phyloP scores from a whole-genome alignment of 2,797 vertebrate species.

The Menidia menidia region DNA sequence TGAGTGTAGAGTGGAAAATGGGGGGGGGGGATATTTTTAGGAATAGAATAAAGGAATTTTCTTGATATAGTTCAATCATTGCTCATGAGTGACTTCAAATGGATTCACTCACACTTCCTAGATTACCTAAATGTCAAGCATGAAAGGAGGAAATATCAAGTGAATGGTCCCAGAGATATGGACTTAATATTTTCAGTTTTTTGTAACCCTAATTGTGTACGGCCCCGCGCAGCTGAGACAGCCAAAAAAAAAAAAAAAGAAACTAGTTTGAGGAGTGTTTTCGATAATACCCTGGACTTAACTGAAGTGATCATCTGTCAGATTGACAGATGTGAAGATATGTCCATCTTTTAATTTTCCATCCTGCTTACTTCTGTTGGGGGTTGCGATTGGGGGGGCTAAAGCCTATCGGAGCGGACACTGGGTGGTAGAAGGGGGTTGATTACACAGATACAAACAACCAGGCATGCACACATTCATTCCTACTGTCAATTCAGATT shows the following conservation, averaged over 20 bases:
- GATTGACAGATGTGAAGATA: conserved; percentile 18
- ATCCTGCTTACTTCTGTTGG: no score
- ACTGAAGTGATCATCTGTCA: conserved; percentile 32
- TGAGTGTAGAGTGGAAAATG: no score
- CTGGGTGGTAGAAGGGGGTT: no score
- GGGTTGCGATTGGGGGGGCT: no score
- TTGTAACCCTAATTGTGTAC: background rate
- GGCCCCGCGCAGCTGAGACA: background rate
- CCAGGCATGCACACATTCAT: no score
- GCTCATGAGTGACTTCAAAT: background rate
- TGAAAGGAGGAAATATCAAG: conserved; percentile 3
- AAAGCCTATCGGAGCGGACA: no score
- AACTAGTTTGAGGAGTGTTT: conserved; percentile 2
- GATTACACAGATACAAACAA: no score
- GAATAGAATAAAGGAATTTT: conserved; percentile 2
- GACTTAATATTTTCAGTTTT: background rate
- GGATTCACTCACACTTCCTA: background rate
- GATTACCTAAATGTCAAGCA: conserved; percentile 1
- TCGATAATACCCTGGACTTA: background rate
- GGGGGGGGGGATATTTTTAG: no score
- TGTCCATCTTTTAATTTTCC: no score
- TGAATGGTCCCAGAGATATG: background rate
- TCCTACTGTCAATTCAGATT: no score
- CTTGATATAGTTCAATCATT: background rate
- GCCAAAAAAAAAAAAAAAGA: background rate